These are phyloP conservation scores for Calosoma granatense DNA, from an alignment of 1,140 invertebrate species.

Conservation along the genomic window DNA sequence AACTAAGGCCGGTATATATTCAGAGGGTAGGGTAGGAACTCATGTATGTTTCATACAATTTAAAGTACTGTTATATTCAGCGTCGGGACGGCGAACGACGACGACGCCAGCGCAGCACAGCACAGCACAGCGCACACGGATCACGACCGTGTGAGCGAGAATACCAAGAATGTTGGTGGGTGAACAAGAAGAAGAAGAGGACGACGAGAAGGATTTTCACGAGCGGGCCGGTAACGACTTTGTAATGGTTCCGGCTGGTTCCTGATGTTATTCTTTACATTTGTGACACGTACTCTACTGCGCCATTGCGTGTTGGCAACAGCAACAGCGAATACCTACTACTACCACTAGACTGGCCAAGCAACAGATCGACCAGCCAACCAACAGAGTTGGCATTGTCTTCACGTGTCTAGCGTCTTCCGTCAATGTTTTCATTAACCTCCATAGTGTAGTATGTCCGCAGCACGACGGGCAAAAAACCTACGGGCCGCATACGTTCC, in stretches of 20 bases:
- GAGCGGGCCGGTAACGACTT: not conserved
- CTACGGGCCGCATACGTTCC: not conserved
- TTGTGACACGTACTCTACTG: not conserved
- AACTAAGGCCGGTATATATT: conserved; percentile 43
- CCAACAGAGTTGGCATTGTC: not conserved
- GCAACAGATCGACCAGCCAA: too few species aligned
- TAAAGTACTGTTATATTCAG: conserved; percentile 31
- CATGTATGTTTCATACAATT: conserved; percentile 37
- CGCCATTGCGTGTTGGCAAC: too few species aligned
- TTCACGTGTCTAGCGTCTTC: not conserved
- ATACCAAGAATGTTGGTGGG: not conserved
- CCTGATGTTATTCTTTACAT: conserved; percentile 4
- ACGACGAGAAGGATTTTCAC: not conserved
- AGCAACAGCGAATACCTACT: too few species aligned
- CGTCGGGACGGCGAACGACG: conserved; percentile 15
- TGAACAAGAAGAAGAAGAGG: not conserved
- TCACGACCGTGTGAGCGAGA: not conserved
- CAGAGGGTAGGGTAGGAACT: conserved; percentile 30
- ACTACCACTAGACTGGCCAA: too few species aligned
- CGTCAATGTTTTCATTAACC: not conserved
- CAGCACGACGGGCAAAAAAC: too few species aligned
- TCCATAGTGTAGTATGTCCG: too few species aligned
- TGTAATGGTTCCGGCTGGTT: not conserved
- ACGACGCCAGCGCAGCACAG: conserved; percentile 10
- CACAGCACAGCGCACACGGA: not conserved